phyloP scores from a whole-genome alignment of 2,888 invertebrate genomes.

The Malthinus flaveolus region DNA sequence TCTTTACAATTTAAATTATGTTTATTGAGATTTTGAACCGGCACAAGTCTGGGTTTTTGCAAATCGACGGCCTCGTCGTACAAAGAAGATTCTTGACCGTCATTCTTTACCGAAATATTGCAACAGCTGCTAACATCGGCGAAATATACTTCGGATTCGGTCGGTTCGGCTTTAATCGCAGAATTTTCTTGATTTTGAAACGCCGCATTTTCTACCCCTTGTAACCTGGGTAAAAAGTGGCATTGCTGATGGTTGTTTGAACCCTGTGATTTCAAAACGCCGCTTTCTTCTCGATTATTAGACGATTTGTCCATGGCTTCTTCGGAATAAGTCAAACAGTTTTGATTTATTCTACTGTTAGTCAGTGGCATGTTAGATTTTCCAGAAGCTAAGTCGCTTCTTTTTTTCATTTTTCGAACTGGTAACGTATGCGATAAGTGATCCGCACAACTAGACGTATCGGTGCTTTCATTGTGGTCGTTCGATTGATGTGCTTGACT shows the following conservation, averaged over 20 bases:
- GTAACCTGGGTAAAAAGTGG: slow-evolving; percentile 57
- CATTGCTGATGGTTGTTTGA: slow-evolving; percentile 45
- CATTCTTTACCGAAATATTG: slow-evolving; percentile 67
- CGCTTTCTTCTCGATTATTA: slow-evolving; percentile 52
- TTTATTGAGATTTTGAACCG: slow-evolving; percentile 48
- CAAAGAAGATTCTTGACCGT: slow-evolving; percentile 61
- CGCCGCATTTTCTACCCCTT: slow-evolving; percentile 76
- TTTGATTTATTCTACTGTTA: slow-evolving; percentile 49
- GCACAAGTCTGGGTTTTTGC: slow-evolving; percentile 49
- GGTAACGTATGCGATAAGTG: slow-evolving; percentile 61
- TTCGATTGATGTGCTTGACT: slow-evolving; percentile 50
- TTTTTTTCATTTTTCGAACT: slow-evolving; percentile 61
- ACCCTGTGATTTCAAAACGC: slow-evolving; percentile 36
- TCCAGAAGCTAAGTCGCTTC: slow-evolving; percentile 55
- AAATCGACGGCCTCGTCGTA: slow-evolving; percentile 61
- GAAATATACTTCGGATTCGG: slow-evolving; percentile 84
- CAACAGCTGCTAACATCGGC: slow-evolving; percentile 86
- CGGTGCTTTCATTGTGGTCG: slow-evolving; percentile 55
- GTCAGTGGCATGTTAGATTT: slow-evolving; percentile 49
- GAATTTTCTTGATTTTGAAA: slow-evolving; percentile 72
- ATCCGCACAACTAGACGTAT: slow-evolving; percentile 54
- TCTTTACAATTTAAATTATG: slow-evolving; percentile 46
- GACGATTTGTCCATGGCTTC: slow-evolving; percentile 38
- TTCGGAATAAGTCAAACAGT: slow-evolving; percentile 37
- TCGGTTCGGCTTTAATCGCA: slow-evolving; percentile 61